Evolutionary conservation across 1,140 invertebrate species (phyloP).

Genomic region (Geopemphigus sp.): DNA sequence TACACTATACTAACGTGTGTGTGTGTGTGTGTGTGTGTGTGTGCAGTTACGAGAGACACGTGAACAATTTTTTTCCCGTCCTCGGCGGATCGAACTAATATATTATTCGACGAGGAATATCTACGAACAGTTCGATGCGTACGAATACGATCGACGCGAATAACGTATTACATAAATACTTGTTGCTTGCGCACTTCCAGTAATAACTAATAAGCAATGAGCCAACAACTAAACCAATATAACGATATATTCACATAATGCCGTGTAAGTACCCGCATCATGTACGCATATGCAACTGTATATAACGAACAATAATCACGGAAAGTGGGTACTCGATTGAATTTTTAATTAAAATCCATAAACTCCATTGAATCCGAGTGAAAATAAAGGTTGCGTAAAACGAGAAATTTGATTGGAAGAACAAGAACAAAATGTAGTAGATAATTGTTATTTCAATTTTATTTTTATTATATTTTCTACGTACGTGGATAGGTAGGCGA

Average conservation of each 20-base stretch:
- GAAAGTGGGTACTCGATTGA: conserved; percentile 11
- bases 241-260: neutral
- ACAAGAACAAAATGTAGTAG: neutral
- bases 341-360: conserved; percentile 30
- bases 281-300: neutral
- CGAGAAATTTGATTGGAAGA: too few species aligned
- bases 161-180: neutral
- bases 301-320: neutral
- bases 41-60: too few species aligned
- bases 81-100: neutral
- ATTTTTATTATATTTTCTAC: neutral
- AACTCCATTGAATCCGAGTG: neutral
- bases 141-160: neutral
- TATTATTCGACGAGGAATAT: conserved; percentile 21
- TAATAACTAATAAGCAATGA: conserved; percentile 7
- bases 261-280: conserved; percentile 28
- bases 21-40: too few species aligned
- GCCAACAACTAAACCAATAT: conserved; percentile 12
- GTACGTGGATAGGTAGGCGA: neutral
- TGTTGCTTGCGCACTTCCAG: neutral
- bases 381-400: neutral
- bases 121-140: neutral
- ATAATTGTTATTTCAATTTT: conserved; percentile 4
- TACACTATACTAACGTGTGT: neutral
- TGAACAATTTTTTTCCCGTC: conserved; percentile 7